These are phyloP conservation scores for Episyrphus balteatus DNA, from an alignment of 1,140 invertebrate genomes.

Conservation along the genomic window DNA sequence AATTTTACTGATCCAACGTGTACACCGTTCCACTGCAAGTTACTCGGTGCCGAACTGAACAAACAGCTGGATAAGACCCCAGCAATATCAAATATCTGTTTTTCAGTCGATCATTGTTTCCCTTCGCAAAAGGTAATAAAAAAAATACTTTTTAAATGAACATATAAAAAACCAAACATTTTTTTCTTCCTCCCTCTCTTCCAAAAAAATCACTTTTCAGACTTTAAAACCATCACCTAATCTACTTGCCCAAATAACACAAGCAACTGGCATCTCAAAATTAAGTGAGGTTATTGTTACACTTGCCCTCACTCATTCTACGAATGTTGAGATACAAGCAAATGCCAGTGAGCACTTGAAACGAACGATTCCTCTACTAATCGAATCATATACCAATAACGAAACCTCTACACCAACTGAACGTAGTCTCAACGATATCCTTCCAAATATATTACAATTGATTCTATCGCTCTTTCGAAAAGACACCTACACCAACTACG, in stretches of 20 bases:
- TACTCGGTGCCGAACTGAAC: slow-evolving; percentile 60
- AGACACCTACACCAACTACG: slow-evolving; percentile 40
- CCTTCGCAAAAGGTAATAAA: slow-evolving; percentile 48
- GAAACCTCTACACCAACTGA: slow-evolving; percentile 55
- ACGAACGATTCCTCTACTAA: slow-evolving; percentile 70
- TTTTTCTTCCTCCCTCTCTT: no score
- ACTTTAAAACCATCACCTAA: slow-evolving; percentile 61
- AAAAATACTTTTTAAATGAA: background rate
- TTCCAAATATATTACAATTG: slow-evolving; percentile 76
- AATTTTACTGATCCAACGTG: slow-evolving; percentile 47
- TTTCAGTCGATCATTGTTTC: slow-evolving; percentile 62
- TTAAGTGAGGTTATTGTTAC: slow-evolving; percentile 85
- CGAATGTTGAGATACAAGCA: slow-evolving; percentile 57
- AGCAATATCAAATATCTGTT: slow-evolving; percentile 64
- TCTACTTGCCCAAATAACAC: slow-evolving; percentile 70
- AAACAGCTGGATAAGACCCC: slow-evolving; percentile 61
- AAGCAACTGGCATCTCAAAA: slow-evolving; percentile 68
- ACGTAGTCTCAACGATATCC: slow-evolving; percentile 75
- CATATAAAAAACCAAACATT: no score
- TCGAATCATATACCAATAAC: slow-evolving; percentile 60
- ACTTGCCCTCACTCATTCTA: slow-evolving; percentile 68
- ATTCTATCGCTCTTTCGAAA: slow-evolving; percentile 52
- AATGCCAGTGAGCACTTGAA: slow-evolving; percentile 67
- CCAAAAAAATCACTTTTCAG: slow-evolving; percentile 34
- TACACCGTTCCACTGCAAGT: slow-evolving; percentile 54